Evolutionary conservation across 2,797 vertebrate species (phyloP).

Genomic region (Vultur gryphus): DNA sequence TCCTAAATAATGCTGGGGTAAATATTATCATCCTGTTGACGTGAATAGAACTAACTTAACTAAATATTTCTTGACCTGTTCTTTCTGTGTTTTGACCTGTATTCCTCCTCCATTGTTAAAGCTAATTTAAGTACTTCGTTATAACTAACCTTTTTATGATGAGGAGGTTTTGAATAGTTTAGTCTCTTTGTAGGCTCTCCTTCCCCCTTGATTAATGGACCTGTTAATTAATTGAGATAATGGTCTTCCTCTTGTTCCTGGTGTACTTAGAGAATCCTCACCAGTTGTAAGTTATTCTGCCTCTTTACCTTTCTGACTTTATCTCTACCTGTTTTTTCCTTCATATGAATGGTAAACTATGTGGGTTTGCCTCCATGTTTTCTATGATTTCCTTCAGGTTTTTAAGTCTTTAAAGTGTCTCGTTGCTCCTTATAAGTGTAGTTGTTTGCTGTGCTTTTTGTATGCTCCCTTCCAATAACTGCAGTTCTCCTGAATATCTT

Average conservation of each 20-base stretch:
- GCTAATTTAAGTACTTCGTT: neutral
- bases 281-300: neutral
- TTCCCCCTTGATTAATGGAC: neutral
- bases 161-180: neutral
- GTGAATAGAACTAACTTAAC: neutral
- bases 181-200: neutral
- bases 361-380: neutral
- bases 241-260: neutral
- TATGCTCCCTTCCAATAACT: neutral
- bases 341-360: neutral
- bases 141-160: neutral
- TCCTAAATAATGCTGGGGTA: neutral
- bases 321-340: neutral
- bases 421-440: neutral
- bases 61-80: neutral
- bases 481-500: neutral
- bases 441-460: neutral
- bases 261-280: neutral
- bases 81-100: constrained; percentile 13
- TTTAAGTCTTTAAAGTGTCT: neutral
- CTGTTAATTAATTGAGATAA: neutral
- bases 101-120: neutral
- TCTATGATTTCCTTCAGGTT: neutral
- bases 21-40: neutral
- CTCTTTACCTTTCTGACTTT: neutral